Evolutionary conservation across 1,140 invertebrate species (phyloP).

Genomic region (Aleiodes sp.): DNA sequence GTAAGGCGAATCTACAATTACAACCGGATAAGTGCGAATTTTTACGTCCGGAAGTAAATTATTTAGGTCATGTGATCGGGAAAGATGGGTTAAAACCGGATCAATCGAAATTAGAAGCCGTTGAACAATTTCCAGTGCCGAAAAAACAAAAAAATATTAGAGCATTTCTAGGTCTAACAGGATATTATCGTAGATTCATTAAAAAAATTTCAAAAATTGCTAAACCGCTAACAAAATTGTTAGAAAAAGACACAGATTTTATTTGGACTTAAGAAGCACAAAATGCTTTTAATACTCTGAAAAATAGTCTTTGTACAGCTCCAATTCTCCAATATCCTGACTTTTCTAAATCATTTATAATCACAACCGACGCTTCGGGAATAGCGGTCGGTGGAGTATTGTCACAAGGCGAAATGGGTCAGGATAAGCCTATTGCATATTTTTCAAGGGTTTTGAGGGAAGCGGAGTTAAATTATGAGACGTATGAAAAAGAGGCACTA

Average conservation of each 20-base stretch:
- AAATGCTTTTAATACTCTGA: too few species aligned
- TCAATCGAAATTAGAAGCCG: neutral
- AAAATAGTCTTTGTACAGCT: too few species aligned
- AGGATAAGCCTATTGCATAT: too few species aligned
- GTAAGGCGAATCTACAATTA: neutral
- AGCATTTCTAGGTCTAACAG: neutral
- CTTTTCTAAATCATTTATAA: too few species aligned
- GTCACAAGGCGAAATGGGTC: too few species aligned
- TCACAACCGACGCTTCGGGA: neutral
- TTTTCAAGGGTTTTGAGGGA: neutral
- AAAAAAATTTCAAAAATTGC: conserved; percentile 18
- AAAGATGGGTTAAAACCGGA: conserved; percentile 9
- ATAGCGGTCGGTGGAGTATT: too few species aligned
- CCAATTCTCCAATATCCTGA: too few species aligned
- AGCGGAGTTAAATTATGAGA: neutral
- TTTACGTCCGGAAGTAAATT: neutral
- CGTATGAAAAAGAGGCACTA: neutral
- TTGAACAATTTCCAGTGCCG: neutral
- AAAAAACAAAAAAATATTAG: neutral
- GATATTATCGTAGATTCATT: conserved; percentile 15
- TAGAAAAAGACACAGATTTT: too few species aligned
- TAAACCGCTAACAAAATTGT: too few species aligned
- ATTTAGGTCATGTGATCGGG: neutral
- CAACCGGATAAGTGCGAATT: conserved; percentile 9
- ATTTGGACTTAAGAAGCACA: neutral